A percentile compares a stretch with the other conserved stretches of the same genome.
phyloP scores from a whole-genome alignment of 2,797 vertebrate species.

The Acanthopagrus latus region DNA sequence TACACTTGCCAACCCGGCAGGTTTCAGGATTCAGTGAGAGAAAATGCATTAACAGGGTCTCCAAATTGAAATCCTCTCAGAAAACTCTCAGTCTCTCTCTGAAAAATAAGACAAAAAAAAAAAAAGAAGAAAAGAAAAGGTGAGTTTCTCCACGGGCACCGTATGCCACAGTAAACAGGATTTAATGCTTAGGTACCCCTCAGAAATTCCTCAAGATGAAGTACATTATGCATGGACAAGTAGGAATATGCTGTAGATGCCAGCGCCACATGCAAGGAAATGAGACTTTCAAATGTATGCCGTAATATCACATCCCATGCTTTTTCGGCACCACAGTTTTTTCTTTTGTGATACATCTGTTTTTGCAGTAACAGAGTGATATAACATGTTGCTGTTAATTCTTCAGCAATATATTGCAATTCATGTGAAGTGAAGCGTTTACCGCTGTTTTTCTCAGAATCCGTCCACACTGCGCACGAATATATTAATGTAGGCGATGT shows the following conservation, averaged over 20 bases:
- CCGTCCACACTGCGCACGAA: too few species aligned
- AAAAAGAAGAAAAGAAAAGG: neutral
- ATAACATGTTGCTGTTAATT: too few species aligned
- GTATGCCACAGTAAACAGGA: slow-evolving; percentile 35
- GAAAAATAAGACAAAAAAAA: neutral
- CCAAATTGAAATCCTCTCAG: slow-evolving; percentile 3
- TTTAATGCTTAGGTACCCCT: slow-evolving; percentile 36
- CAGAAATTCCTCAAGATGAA: slow-evolving; percentile 32
- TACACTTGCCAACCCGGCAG: slow-evolving; percentile 15
- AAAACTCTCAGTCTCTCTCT: neutral
- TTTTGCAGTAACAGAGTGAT: too few species aligned
- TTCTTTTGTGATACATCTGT: too few species aligned
- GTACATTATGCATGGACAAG: slow-evolving; percentile 38
- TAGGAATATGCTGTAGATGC: slow-evolving; percentile 2
- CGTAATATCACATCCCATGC: neutral
- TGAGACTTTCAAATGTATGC: neutral
- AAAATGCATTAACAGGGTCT: neutral
- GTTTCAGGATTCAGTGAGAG: slow-evolving; percentile 1
- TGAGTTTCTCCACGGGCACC: neutral
- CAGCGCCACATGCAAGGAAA: slow-evolving; percentile 3
- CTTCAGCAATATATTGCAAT: too few species aligned
- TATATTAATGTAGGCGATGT: too few species aligned
- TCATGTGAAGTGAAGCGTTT: too few species aligned
- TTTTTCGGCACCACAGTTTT: neutral
- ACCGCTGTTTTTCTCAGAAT: too few species aligned